A percentile compares a stretch with the other conserved stretches of the same genome.
Conservation (phyloP, 1,140 invertebrate species). For the Meloidogyne floridensis region DNA sequence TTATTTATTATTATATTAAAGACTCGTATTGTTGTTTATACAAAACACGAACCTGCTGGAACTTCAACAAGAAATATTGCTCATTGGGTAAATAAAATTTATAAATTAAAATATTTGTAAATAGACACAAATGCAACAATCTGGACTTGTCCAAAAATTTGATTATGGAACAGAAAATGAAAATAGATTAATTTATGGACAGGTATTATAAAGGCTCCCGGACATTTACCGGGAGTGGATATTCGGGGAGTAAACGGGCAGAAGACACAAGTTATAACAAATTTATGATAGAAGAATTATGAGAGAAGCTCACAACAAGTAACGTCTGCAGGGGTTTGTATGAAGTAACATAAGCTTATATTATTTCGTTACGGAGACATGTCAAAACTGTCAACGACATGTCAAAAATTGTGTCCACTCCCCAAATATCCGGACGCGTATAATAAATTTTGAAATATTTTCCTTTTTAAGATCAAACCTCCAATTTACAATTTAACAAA, state of each 20-base stretch:
- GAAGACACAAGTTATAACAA: too few relatives aligned
- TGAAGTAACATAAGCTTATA: too few relatives aligned
- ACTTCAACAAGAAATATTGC: slow-evolving; percentile 52
- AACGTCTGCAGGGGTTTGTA: too few relatives aligned
- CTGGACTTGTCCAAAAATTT: slow-evolving; percentile 49
- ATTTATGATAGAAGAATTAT: too few relatives aligned
- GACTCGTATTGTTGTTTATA: slow-evolving; percentile 44
- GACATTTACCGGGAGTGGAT: too few relatives aligned
- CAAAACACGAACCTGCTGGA: slow-evolving; percentile 45
- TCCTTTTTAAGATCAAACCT: slow-evolving; percentile 44
- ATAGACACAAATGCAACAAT: slow-evolving; percentile 36
- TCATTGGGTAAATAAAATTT: slow-evolving; percentile 36
- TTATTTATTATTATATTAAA: neutral
- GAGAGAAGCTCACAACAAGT: too few relatives aligned
- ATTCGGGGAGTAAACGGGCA: too few relatives aligned
- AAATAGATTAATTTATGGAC: slow-evolving; percentile 40
- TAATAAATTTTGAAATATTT: neutral
- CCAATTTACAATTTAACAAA: slow-evolving; percentile 55
- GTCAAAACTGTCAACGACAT: too few relatives aligned
- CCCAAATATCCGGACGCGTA: too few relatives aligned
- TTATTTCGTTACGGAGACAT: too few relatives aligned
- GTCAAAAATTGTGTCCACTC: too few relatives aligned
- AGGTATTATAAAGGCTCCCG: slow-evolving; percentile 17
- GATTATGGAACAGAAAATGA: slow-evolving; percentile 44
- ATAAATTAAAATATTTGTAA: too few relatives aligned